Evolutionary conservation across 2,888 invertebrate genomes (phyloP).

Genomic region (Syrphus vitripennis): DNA sequence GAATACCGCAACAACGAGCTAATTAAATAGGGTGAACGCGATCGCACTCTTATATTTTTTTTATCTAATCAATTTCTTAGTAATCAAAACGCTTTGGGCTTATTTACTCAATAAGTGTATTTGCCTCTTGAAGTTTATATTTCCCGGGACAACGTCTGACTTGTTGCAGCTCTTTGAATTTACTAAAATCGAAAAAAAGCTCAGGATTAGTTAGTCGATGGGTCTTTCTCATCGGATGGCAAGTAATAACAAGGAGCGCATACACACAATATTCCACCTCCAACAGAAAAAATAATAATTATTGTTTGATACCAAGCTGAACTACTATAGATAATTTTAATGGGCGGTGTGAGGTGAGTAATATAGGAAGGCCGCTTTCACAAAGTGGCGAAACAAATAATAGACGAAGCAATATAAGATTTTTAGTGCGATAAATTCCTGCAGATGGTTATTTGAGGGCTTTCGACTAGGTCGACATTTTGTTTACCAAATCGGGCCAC

Average conservation of each 20-base stretch:
- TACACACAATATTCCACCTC: conserved; percentile 32
- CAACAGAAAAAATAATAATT: background rate
- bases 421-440: no score
- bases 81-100: conserved; percentile 15
- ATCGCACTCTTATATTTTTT: conserved; percentile 34
- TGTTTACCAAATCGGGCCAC: no score
- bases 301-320: background rate
- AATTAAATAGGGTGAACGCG: background rate
- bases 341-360: conserved; percentile 7
- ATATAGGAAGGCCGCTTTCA: background rate
- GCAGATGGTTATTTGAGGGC: no score
- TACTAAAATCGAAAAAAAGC: conserved; percentile 53
- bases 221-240: conserved; percentile 7
- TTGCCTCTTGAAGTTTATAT: background rate
- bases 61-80: conserved; percentile 63
- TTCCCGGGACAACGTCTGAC: conserved; percentile 23
- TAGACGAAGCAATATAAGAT: no score
- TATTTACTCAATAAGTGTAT: background rate
- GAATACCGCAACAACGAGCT: background rate
- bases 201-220: conserved; percentile 44
- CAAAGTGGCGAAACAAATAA: no score
- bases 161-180: conserved; percentile 49
- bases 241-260: background rate
- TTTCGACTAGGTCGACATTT: no score
- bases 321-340: background rate